Evolutionary conservation across 2,113 vertebrate species (phyloP).

Genomic region (Aegotheles bennettii): DNA sequence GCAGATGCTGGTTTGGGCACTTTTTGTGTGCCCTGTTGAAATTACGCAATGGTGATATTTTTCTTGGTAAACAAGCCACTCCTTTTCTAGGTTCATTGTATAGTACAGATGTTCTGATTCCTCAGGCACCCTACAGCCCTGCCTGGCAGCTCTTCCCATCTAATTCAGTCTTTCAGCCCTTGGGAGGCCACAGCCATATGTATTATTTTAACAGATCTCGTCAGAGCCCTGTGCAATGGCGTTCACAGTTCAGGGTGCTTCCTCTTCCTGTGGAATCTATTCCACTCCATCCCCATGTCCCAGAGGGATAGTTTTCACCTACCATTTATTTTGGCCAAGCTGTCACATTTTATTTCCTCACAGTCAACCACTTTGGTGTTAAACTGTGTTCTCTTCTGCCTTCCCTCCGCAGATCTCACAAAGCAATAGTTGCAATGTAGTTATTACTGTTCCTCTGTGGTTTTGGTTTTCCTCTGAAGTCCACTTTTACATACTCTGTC

Average conservation of each 20-base stretch:
- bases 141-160: neutral
- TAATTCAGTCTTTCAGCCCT: neutral
- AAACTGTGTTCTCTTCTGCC: neutral
- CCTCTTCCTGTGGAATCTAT: neutral
- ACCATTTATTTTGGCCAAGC: neutral
- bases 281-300: neutral
- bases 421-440: neutral
- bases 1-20: conserved; percentile 36
- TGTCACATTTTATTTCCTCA: neutral
- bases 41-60: neutral
- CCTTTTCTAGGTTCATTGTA: neutral
- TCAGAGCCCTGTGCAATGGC: neutral
- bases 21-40: neutral
- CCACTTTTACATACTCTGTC: neutral
- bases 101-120: neutral
- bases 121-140: neutral
- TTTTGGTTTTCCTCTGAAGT: neutral
- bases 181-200: neutral
- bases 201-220: neutral
- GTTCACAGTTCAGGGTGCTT: neutral
- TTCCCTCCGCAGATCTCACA: neutral
- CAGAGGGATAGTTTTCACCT: neutral
- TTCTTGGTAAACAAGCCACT: conserved; percentile 32
- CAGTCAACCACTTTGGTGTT: neutral
- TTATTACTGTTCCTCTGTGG: neutral